Evolutionary conservation across 1,140 invertebrate genomes (phyloP), one percentile per base, ranked within the genome.

Genomic region (Adelges cooleyi): DNA sequence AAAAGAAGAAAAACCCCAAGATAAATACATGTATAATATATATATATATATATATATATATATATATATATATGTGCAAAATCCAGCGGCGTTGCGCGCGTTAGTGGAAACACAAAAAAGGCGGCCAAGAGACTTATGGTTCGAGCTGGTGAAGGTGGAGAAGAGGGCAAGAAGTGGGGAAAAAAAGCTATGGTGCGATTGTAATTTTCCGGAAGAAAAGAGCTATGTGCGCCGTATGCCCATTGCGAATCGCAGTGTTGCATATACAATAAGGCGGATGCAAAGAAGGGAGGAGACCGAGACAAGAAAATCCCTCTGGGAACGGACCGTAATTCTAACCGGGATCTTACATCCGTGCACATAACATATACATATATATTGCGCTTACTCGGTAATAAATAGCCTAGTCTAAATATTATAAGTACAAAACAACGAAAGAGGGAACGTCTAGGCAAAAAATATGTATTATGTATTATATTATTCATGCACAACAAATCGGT

Each of bases 131-230:
- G 40, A 20, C 23, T 62, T 62, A 18, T 13, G 25, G 22, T 38
- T 20, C 20, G 36, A n/a, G 9, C 20, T 40, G 27, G n/a, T 42
- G 22, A n/a, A 56, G 36, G 27, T 22, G 53, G 18, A 56, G 23
- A 56, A 27, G 3, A 15, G 33, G 33, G 33, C 20, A 18, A 18
- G 36, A 52, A 17, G 36, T 5, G 9, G 20, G 1, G 18, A 3
- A 15, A 38, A 53, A 22, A 38, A 13, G 51, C 38, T 18, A 33
- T 33, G 10, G 15, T 22, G 53, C 38, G 38, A 44, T 56, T 56
- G 53, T 56, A 56, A 56, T 56, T 56, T 56, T 42, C 22, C n/a
- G 53, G 22, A 27, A 44, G 38, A 44, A 56, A 42, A 18, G 36
- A 38, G 29, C 51, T 23, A 38, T 10, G 20, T 8, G 18, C 5